These are phyloP conservation scores for Andrena hattorfiana DNA, from an alignment of 2,888 invertebrate species.

Conservation along the genomic window DNA sequence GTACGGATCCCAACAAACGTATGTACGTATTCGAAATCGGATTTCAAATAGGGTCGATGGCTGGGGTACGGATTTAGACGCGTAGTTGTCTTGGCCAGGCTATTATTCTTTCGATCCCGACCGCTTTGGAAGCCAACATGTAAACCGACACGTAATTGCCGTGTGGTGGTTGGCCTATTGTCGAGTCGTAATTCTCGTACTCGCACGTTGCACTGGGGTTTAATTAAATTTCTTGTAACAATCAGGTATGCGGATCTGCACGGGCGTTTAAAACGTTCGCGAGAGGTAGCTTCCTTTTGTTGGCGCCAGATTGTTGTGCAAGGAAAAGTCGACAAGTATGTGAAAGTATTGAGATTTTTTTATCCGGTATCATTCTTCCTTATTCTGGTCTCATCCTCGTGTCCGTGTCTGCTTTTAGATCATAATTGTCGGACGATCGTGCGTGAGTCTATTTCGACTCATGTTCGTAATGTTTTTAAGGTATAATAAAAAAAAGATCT, in stretches of 20 bases:
- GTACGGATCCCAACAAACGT: too few species aligned
- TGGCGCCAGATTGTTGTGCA: not conserved
- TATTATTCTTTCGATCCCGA: conserved; percentile 29
- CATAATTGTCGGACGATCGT: too few species aligned
- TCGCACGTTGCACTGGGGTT: not conserved
- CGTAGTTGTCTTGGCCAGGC: conserved; percentile 47
- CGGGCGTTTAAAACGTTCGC: conserved; percentile 8
- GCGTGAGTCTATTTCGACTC: too few species aligned
- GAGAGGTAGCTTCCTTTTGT: not conserved
- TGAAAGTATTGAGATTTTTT: too few species aligned
- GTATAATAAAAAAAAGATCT: too few species aligned
- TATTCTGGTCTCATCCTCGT: too few species aligned
- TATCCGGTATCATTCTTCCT: too few species aligned
- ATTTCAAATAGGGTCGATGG: conserved; percentile 52
- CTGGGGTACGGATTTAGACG: conserved; percentile 55
- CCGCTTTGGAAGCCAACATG: conserved; percentile 26
- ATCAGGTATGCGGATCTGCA: conserved; percentile 21
- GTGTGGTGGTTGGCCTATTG: conserved; percentile 34
- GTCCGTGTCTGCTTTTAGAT: too few species aligned
- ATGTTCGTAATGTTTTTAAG: too few species aligned
- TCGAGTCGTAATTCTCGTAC: conserved; percentile 24
- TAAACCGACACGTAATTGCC: conserved; percentile 16
- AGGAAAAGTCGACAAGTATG: not conserved
- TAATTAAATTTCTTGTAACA: conserved; percentile 30
- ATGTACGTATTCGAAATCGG: not conserved